Base-by-base conservation (phyloP, 2,888 invertebrate species). In the Pachycephus smyrnensis region DNA sequence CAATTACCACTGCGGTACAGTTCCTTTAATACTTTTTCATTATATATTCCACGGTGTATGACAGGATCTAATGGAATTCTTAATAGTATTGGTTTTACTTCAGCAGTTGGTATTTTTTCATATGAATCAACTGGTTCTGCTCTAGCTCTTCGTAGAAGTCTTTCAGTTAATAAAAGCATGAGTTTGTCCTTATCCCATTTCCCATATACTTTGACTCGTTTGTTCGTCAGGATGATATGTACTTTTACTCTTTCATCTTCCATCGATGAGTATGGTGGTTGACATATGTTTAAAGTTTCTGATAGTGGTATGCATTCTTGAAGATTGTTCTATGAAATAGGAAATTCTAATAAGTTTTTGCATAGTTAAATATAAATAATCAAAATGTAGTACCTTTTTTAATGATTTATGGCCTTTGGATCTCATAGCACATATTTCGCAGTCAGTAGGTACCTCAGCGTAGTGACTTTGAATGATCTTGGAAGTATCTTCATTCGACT, bases 1-100 rank as follows among this genome's bases (percentile, higher is more conserved):
- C 71, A 71, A 33, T 35, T 11, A 87, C 87, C 84, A 77, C 80
- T 82, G 30, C 69, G 23, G 35, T 80, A 73, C 23, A 87, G 30
- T 71, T 77, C 73, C 23, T 81, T 76, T 73, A 87, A 76, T n/a
- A 85, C 77, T 23, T 15, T 12, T 75, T 80, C 79, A 37, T 77
- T 84, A 12, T 83, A 86, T 36, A 84, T 82, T 73, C 87, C 87
- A n/a, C 81, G 83, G 31, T 82, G 81, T 3, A 85, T 74, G 35
- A 80, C 69, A 11, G 80, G 79, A 77, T 78, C 78, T 82, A 73
- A 78, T 40, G 73, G 76, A 32, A 73, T 32, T 11, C 69, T 71
- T 23, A 31, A 32, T 31, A 76, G 15, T 35, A 76, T 1, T 37
- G 55, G 55, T 68, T 78, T 68, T 15, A 37, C 73, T 73, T 36